These are phyloP conservation scores for Hydrolagus affinis DNA, from an alignment of 2,113 vertebrate species.

Conservation along the genomic window DNA sequence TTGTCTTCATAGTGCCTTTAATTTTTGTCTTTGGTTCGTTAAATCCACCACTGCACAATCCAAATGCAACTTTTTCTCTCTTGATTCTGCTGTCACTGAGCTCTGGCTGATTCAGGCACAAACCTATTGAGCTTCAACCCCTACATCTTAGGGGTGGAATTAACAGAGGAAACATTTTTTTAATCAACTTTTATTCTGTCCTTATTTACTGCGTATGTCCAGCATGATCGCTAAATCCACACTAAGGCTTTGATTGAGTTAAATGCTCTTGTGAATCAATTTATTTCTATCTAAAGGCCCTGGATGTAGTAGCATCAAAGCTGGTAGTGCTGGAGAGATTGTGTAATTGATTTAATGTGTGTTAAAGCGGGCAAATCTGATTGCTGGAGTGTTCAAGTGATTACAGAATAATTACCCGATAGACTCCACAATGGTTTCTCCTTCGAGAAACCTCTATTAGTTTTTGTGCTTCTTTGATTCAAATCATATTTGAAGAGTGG, in stretches of 20 bases:
- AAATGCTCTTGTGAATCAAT: background rate
- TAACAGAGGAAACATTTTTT: too few relatives aligned
- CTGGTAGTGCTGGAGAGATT: background rate
- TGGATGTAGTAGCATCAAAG: background rate
- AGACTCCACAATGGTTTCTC: background rate
- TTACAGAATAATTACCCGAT: too few relatives aligned
- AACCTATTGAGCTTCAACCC: too few relatives aligned
- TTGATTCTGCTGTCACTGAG: background rate
- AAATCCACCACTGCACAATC: background rate
- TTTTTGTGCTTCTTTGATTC: too few relatives aligned
- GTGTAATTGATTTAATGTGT: background rate
- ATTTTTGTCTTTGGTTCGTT: conserved; percentile 22
- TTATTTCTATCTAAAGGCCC: background rate
- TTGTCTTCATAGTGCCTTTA: conserved; percentile 39
- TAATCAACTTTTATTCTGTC: background rate
- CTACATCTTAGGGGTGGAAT: too few relatives aligned
- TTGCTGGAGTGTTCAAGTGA: too few relatives aligned
- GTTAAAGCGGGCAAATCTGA: background rate
- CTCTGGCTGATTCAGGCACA: background rate
- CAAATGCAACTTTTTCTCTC: background rate
- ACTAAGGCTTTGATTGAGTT: background rate
- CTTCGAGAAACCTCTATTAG: too few relatives aligned
- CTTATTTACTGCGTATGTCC: background rate
- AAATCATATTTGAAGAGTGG: too few relatives aligned
- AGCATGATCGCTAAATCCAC: background rate